Evolutionary conservation across 2,888 invertebrate genomes (phyloP), one percentile per base, ranked within the genome.

Genomic region (Nomada hirtipes): DNA sequence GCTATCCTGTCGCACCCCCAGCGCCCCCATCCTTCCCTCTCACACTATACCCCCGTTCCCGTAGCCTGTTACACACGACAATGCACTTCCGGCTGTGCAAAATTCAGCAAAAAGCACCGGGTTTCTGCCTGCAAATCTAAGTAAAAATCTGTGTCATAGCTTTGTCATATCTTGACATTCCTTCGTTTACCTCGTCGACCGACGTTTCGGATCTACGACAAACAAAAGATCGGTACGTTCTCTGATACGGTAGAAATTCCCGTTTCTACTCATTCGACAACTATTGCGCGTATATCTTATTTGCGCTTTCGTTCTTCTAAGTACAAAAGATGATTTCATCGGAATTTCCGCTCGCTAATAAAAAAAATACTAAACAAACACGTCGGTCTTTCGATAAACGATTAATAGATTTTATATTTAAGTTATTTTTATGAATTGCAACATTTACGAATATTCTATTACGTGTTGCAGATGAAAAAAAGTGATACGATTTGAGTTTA

Each of bases 31-130:
- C 63, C 73, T 65, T 65, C 64, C 63, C 65, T 76, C 78, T 64
- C 53, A 53, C 36, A 11, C 63, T 47, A 42, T 47, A 65, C 74
- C 68, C 73, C 44, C 79, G 57, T 81, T 68, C 68, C 65, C 60
- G 72, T 76, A 64, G 71, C 75, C 75, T 74, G 69, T 77, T 76
- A 80, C 84, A 78, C 83, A 78, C 83, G 82, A 78, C 82, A 82
- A 83, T 89, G 87, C 87, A 88, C 89, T 89, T 89, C 88, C 89
- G 89, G 87, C 84, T 84, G 79, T 79, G 86, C 76, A 60, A 85
- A 84, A 83, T 82, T 84, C 78, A 73, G 65, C 80, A 70, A 80
- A 85, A 85, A 77, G 64, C 50, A 71, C 57, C 74, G 75, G 44
- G 11, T 26, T 47, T 68, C 67, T 76, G 10, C 59, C 53, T 52